A percentile compares a stretch with the other conserved stretches of the same genome.
These are phyloP conservation scores for Toxonevra muliebris DNA, from an alignment of 2,888 invertebrate genomes.

Conservation along the genomic window DNA sequence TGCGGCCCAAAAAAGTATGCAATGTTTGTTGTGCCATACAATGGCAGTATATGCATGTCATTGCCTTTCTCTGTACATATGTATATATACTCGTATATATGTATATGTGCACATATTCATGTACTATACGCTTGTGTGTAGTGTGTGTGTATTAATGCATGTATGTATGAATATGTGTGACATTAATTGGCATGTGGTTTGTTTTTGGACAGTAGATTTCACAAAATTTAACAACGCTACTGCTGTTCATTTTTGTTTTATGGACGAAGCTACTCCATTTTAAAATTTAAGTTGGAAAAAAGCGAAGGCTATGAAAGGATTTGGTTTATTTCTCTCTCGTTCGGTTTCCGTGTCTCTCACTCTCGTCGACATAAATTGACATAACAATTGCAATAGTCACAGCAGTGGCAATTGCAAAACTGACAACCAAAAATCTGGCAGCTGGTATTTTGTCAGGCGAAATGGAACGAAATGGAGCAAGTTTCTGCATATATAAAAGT, in stretches of 20 bases:
- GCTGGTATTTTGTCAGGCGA: neutral
- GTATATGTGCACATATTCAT: too few species aligned
- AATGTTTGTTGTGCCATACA: too few species aligned
- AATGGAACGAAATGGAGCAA: neutral
- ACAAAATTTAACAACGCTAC: neutral
- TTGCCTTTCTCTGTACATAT: too few species aligned
- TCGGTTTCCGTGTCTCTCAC: neutral
- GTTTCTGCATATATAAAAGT: too few species aligned
- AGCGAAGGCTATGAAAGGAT: neutral
- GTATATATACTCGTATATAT: too few species aligned
- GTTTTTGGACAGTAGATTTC: neutral
- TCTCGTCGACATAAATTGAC: constrained; percentile 3
- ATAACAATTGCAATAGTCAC: constrained; percentile 10
- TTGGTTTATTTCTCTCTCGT: neutral
- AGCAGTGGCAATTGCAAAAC: neutral
- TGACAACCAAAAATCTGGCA: neutral
- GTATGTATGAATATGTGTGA: too few species aligned
- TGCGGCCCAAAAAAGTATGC: too few species aligned
- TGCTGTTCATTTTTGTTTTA: neutral
- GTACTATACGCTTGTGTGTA: too few species aligned
- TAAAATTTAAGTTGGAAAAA: neutral
- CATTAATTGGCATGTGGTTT: neutral
- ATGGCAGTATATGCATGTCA: too few species aligned
- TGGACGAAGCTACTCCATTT: neutral
- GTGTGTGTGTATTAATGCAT: too few species aligned